A percentile compares a stretch with the other conserved stretches of the same genome.
Evolutionary conservation across 2,888 invertebrate species (phyloP).

Genomic region (Tetramorium bicarinatum): DNA sequence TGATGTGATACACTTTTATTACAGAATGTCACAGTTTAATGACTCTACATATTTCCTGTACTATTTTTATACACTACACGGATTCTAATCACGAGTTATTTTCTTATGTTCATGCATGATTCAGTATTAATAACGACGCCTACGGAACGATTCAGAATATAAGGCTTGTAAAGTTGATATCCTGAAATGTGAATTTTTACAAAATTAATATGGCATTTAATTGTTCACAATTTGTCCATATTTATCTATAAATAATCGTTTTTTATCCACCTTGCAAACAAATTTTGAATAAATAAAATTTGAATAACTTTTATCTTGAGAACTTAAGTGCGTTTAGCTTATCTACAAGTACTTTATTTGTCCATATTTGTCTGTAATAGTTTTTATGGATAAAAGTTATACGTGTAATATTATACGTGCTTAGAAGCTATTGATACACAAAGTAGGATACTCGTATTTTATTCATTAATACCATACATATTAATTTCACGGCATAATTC

Average conservation of each 20-base stretch:
- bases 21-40: background rate
- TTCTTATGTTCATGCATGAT: background rate
- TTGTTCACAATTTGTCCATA: too few species aligned
- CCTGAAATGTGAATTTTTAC: too few species aligned
- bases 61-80: background rate
- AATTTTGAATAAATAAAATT: too few species aligned
- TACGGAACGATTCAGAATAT: background rate
- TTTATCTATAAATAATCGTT: too few species aligned
- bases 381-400: too few species aligned
- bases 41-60: background rate
- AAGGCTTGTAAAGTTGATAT: too few species aligned
- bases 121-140: background rate
- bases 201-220: too few species aligned
- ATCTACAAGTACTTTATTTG: too few species aligned
- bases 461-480: conserved; percentile 16
- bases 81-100: background rate
- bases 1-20: background rate
- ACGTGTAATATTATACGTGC: background rate
- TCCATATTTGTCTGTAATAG: too few species aligned
- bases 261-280: too few species aligned
- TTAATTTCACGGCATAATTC: background rate
- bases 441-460: conserved; percentile 10
- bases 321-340: too few species aligned
- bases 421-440: background rate
- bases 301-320: too few species aligned